Evolutionary conservation across 2,797 vertebrate species (phyloP).

Genomic region (Nannoperca australis): DNA sequence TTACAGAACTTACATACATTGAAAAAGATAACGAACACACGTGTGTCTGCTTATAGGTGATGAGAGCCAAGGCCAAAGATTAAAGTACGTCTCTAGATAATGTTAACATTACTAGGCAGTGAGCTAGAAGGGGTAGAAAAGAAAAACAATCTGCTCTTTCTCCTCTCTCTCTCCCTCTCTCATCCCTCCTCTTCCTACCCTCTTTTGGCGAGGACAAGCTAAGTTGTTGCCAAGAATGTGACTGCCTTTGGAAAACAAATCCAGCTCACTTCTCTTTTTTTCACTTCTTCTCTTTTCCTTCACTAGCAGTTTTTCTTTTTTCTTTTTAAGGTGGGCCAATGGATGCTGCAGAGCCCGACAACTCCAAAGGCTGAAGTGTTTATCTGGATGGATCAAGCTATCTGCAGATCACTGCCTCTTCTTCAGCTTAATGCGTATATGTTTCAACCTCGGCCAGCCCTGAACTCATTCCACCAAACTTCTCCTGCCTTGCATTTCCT

Average conservation of each 20-base stretch:
- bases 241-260: slow-evolving; percentile 78
- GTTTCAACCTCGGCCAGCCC: slow-evolving; percentile 6
- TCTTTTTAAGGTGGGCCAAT: slow-evolving; percentile 63
- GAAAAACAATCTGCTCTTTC: slow-evolving; percentile 54
- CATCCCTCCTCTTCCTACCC: slow-evolving; percentile 71
- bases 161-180: slow-evolving; percentile 44
- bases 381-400: neutral
- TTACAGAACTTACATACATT: neutral
- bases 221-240: slow-evolving; percentile 83
- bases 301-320: slow-evolving; percentile 38
- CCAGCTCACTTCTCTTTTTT: slow-evolving; percentile 58
- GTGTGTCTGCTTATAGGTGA: slow-evolving; percentile 16
- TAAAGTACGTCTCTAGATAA: slow-evolving; percentile 56
- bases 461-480: neutral
- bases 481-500: neutral
- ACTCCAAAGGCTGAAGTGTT: neutral
- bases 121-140: neutral
- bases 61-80: slow-evolving; percentile 43
- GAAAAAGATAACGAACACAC: slow-evolving; percentile 13
- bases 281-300: slow-evolving; percentile 41
- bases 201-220: slow-evolving; percentile 71
- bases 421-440: neutral
- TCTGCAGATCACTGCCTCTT: neutral
- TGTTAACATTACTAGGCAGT: slow-evolving; percentile 25
- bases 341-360: slow-evolving; percentile 5